Percentiles rank a stretch among this genome's conserved stretches.
These are phyloP conservation scores for Oxyscelio sp. DNA, from an alignment of 2,888 invertebrate genomes.

Conservation along the genomic window DNA sequence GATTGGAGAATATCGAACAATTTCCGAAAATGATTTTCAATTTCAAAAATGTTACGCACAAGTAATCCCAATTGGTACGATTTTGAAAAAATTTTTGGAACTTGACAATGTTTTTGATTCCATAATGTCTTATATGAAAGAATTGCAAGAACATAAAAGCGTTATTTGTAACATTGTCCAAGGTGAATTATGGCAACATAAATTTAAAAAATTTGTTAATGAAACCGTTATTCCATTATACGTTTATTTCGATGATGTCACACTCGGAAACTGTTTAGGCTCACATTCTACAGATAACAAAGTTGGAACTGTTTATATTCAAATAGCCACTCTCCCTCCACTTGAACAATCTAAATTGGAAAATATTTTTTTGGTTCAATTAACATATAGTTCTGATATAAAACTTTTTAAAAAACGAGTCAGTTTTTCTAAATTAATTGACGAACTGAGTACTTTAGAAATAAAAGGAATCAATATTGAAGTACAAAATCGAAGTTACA, in stretches of 20 bases:
- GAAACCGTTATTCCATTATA: conserved; percentile 54
- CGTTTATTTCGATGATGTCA: conserved; percentile 69
- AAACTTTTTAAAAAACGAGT: conserved; percentile 14
- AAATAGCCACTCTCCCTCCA: conserved; percentile 57
- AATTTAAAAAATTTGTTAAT: too few relatives aligned
- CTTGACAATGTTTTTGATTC: too few relatives aligned
- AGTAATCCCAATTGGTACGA: conserved; percentile 25
- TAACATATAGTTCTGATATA: conserved; percentile 46
- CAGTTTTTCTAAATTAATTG: conserved; percentile 44
- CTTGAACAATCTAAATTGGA: conserved; percentile 16
- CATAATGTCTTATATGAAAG: too few relatives aligned
- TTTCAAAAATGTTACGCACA: conserved; percentile 20
- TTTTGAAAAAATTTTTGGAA: too few relatives aligned
- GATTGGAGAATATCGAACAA: not conserved
- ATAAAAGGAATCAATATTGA: conserved; percentile 42
- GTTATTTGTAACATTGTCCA: too few relatives aligned
- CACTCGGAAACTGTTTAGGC: conserved; percentile 64
- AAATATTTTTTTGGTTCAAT: conserved; percentile 58
- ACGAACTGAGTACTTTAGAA: conserved; percentile 58
- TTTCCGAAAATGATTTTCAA: not conserved
- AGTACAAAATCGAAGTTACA: not conserved
- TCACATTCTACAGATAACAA: conserved; percentile 54
- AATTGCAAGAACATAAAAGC: too few relatives aligned
- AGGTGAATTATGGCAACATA: too few relatives aligned
- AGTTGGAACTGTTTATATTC: conserved; percentile 53